A percentile compares a stretch with the other conserved stretches of the same genome.
Evolutionary conservation across 2,888 invertebrate genomes (phyloP).

Genomic region (Philonicus albiceps): DNA sequence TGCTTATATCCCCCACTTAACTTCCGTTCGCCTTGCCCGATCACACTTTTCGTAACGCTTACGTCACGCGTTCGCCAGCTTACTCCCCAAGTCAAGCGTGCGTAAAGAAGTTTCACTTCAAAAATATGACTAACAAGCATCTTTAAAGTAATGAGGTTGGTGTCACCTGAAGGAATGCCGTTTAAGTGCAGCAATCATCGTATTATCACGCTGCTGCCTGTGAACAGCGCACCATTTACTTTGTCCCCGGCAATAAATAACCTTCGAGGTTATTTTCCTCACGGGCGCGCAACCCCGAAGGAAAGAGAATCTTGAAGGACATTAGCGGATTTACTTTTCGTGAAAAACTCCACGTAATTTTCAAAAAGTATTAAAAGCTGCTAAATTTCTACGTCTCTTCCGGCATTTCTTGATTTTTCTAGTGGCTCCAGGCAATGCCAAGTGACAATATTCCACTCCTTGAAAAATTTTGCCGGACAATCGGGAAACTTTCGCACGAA

Average conservation of each 20-base stretch:
- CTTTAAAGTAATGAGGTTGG: not conserved
- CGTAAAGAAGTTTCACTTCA: too few relatives aligned
- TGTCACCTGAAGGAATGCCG: not conserved
- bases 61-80: too few relatives aligned
- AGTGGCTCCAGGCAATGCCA: not conserved
- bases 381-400: not conserved
- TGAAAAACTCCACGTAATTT: not conserved
- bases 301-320: not conserved
- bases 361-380: not conserved
- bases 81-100: too few relatives aligned
- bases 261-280: not conserved
- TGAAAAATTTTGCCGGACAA: not conserved
- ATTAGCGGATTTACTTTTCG: not conserved
- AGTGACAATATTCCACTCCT: not conserved
- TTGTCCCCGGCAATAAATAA: not conserved
- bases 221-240: not conserved
- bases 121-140: too few relatives aligned
- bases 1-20: too few relatives aligned
- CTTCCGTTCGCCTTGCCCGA: too few relatives aligned
- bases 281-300: not conserved
- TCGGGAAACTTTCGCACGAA: not conserved
- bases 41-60: too few relatives aligned
- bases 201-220: not conserved
- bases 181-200: not conserved
- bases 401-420: not conserved